These are phyloP conservation scores for Melanotaenia duboulayi DNA, from an alignment of 2,113 vertebrate genomes.

Conservation along the genomic window DNA sequence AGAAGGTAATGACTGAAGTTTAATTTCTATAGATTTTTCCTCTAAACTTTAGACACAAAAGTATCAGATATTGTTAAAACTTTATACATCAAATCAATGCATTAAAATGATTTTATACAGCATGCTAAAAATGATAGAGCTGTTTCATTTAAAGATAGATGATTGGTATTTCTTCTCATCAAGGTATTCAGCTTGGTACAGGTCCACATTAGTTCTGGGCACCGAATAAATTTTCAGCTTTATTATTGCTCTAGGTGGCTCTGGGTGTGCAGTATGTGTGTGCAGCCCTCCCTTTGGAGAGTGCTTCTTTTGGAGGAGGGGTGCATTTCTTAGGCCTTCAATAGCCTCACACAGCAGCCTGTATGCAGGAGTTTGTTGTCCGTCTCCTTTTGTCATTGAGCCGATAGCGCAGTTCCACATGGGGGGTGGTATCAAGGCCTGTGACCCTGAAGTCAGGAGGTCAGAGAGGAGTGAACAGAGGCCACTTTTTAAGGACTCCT, in stretches of 20 bases:
- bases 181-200: constrained; percentile 19
- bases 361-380: constrained; percentile 49
- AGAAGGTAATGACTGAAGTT: no score
- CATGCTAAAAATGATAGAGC: neutral
- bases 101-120: no score
- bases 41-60: no score
- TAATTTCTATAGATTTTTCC: no score
- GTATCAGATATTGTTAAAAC: no score
- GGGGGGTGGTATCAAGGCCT: constrained; percentile 62
- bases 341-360: constrained; percentile 44
- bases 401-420: constrained; percentile 61
- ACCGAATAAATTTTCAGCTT: constrained; percentile 28
- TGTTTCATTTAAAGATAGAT: neutral
- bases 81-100: no score
- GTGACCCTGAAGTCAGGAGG: constrained; percentile 64
- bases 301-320: constrained; percentile 34
- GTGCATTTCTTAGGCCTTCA: constrained; percentile 66
- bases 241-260: constrained; percentile 11
- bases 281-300: constrained; percentile 33
- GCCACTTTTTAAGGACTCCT: constrained; percentile 73
- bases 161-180: neutral
- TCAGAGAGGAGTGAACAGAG: constrained; percentile 62
- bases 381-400: constrained; percentile 47
- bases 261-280: constrained; percentile 23
- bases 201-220: constrained; percentile 56